phyloP scores from a whole-genome alignment of 2,113 vertebrate genomes.

The Xyliphius kryptos region DNA sequence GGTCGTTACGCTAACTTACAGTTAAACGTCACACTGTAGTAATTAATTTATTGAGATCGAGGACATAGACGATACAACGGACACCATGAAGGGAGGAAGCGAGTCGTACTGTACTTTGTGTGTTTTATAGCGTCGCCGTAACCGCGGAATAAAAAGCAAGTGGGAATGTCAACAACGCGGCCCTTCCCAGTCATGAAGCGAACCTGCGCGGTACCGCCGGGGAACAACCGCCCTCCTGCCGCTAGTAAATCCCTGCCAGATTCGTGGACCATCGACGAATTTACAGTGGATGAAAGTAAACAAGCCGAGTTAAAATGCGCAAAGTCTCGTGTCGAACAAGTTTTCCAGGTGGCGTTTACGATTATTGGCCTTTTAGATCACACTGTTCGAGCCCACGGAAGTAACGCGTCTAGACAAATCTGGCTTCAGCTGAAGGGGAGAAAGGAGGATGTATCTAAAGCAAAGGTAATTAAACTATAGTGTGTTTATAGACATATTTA shows the following conservation, averaged over 20 bases:
- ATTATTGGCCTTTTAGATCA: constrained; percentile 69
- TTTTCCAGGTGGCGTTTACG: constrained; percentile 79
- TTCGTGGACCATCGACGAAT: constrained; percentile 74
- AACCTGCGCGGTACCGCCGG: constrained; percentile 57
- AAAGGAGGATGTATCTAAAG: constrained; percentile 73
- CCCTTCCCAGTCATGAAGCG: constrained; percentile 67
- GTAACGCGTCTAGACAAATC: constrained; percentile 68
- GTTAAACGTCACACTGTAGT: too few species aligned
- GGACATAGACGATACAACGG: too few species aligned
- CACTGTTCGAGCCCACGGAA: constrained; percentile 60
- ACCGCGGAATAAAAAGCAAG: too few species aligned
- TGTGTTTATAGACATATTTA: too few species aligned
- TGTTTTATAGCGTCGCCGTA: too few species aligned
- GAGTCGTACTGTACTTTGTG: too few species aligned
- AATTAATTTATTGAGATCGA: too few species aligned
- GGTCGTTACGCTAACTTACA: too few species aligned
- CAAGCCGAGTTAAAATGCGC: constrained; percentile 65
- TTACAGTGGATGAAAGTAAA: constrained; percentile 80
- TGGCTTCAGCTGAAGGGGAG: constrained; percentile 84
- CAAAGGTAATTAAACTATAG: too few species aligned
- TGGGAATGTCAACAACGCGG: constrained; percentile 73
- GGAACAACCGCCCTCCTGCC: constrained; percentile 45
- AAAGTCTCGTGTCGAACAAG: constrained; percentile 71
- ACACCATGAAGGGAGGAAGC: too few species aligned
- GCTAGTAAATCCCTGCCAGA: constrained; percentile 41